A percentile compares a stretch with the other conserved stretches of the same genome.
These are phyloP conservation scores for Drosophila sordidula DNA, from an alignment of 2,888 invertebrate genomes.

Conservation along the genomic window DNA sequence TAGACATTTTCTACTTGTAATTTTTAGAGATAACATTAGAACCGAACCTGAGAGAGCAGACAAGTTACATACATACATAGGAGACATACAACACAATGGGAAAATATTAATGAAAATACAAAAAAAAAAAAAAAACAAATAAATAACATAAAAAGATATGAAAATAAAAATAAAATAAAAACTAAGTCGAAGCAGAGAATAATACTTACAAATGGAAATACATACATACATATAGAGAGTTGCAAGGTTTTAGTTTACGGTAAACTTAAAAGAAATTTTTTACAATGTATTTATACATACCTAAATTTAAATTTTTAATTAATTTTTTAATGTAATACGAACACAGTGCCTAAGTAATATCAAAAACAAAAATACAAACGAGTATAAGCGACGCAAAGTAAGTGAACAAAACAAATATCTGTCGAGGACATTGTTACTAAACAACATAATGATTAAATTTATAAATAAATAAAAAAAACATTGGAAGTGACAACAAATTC, in stretches of 20 bases:
- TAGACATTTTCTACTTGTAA: slow-evolving; percentile 68
- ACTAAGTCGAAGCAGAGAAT: slow-evolving; percentile 12
- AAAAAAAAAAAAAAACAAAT: slow-evolving; percentile 19
- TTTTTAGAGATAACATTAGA: slow-evolving; percentile 65
- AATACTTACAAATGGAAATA: slow-evolving; percentile 39
- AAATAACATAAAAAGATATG: not conserved
- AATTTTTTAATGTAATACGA: slow-evolving; percentile 85
- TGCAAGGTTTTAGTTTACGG: slow-evolving; percentile 80
- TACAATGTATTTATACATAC: slow-evolving; percentile 81
- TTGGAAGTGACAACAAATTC: slow-evolving; percentile 33
- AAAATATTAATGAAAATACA: slow-evolving; percentile 10
- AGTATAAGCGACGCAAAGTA: slow-evolving; percentile 74
- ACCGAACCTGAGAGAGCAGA: slow-evolving; percentile 36
- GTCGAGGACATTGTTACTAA: slow-evolving; percentile 84
- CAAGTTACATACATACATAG: slow-evolving; percentile 59
- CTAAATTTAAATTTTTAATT: slow-evolving; percentile 83
- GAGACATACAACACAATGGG: slow-evolving; percentile 27
- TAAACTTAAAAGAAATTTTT: slow-evolving; percentile 79
- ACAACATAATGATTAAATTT: slow-evolving; percentile 48
- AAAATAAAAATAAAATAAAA: slow-evolving; percentile 22
- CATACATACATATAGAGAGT: slow-evolving; percentile 54
- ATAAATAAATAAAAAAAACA: slow-evolving; percentile 20
- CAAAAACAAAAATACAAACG: slow-evolving; percentile 68
- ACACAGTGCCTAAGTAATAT: slow-evolving; percentile 85
- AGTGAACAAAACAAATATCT: slow-evolving; percentile 74